phyloP scores from a whole-genome alignment of 2,113 vertebrate species.

The Vulpes vulpes region DNA sequence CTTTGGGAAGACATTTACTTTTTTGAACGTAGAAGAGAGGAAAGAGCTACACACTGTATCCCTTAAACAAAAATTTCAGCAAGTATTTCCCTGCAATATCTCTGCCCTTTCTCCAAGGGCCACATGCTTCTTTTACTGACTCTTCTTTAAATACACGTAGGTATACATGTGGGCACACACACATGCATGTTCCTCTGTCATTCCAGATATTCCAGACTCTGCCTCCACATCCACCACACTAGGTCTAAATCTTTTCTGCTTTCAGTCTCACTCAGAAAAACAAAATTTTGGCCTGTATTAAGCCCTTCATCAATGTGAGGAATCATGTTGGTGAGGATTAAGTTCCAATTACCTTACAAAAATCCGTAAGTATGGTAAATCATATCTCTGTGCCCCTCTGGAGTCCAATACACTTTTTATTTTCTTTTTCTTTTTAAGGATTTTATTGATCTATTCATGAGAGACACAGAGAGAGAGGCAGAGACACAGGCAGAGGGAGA shows the following conservation, averaged over 20 bases:
- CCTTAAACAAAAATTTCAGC: neutral
- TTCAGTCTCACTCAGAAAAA: neutral
- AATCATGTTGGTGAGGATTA: accelerated
- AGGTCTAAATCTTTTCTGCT: neutral
- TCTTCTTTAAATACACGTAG: neutral
- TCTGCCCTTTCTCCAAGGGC: too few species aligned
- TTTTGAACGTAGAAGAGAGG: neutral
- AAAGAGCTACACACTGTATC: accelerated
- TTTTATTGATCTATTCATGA: too few species aligned
- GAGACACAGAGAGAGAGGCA: too few species aligned
- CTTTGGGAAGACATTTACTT: neutral
- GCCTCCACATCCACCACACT: accelerated
- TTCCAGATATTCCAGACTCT: neutral
- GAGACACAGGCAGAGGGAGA: too few species aligned
- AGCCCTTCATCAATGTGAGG: accelerated
- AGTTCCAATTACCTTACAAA: too few species aligned
- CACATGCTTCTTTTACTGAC: too few species aligned
- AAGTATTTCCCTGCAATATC: neutral
- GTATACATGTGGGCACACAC: too few species aligned
- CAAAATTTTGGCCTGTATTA: too few species aligned
- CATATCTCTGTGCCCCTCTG: neutral
- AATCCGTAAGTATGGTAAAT: accelerated
- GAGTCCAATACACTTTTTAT: accelerated
- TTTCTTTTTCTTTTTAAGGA: too few species aligned
- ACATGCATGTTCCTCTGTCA: accelerated